Conservation (phyloP, 2,888 invertebrate genomes). For the Caenorhabditis sp. region DNA sequence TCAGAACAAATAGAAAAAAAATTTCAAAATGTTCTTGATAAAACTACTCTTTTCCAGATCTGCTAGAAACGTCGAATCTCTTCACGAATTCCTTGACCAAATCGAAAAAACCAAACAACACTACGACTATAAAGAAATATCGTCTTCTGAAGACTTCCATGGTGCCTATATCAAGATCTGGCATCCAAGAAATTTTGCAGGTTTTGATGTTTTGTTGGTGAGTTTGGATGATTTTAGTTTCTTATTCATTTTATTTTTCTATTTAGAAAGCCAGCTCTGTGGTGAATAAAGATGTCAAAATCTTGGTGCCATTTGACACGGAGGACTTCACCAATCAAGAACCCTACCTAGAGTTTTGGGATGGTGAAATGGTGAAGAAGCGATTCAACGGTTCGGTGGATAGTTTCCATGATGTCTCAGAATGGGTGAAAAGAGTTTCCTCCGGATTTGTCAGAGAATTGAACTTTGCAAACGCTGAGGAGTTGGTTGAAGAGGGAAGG, state of each 20-base stretch:
- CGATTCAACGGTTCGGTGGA: neutral
- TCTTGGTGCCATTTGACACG: neutral
- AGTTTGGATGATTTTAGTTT: neutral
- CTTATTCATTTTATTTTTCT: neutral
- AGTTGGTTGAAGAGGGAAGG: conserved; percentile 21
- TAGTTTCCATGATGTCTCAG: conserved; percentile 20
- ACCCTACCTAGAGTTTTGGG: neutral
- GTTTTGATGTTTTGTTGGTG: neutral
- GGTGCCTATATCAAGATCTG: neutral
- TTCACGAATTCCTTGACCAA: neutral
- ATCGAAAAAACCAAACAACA: neutral
- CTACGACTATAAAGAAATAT: neutral
- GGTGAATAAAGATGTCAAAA: neutral
- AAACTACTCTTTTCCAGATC: neutral
- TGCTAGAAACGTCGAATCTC: neutral
- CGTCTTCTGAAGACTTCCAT: neutral
- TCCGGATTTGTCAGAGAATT: conserved; percentile 21
- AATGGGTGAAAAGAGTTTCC: conserved; percentile 16
- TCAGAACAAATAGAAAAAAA: no score
- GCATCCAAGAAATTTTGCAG: neutral
- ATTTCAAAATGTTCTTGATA: no score
- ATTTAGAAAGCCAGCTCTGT: neutral
- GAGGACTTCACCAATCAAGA: neutral
- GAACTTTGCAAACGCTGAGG: conserved; percentile 30
- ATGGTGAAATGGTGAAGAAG: neutral